Percentiles rank a stretch among this genome's conserved stretches.
These are phyloP conservation scores for Esperia sulphurella DNA, from an alignment of 2,888 invertebrate genomes.

Conservation along the genomic window DNA sequence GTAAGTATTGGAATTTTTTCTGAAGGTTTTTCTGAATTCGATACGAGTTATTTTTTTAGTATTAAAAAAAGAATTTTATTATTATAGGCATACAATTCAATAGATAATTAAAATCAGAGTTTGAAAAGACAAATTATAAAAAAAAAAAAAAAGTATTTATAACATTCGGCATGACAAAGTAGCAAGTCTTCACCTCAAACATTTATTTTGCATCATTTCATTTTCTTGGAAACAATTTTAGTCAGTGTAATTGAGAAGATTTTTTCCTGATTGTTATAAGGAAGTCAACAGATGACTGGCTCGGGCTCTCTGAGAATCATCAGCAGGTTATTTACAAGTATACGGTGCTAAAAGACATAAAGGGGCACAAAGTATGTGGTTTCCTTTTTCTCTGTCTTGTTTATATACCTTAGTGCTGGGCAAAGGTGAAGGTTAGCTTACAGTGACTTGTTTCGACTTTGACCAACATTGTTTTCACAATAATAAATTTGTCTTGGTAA, in stretches of 20 bases:
- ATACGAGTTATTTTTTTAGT: no score
- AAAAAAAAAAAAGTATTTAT: no score
- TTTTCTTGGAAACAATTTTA: conserved; percentile 45
- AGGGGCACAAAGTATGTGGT: background rate
- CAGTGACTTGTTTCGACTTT: background rate
- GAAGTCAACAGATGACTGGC: conserved; percentile 43
- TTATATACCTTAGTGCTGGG: background rate
- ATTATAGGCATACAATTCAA: no score
- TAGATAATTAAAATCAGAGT: no score
- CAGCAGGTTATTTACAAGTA: conserved; percentile 6
- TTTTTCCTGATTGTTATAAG: conserved; percentile 47
- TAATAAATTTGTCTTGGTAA: no score
- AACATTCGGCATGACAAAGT: no score
- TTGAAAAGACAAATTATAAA: no score
- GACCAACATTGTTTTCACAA: background rate
- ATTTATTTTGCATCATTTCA: background rate
- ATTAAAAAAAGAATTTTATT: no score
- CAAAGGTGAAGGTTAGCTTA: background rate
- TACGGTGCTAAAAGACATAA: background rate
- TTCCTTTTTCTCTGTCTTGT: background rate
- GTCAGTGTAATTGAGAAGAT: conserved; percentile 39
- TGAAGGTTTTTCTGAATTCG: no score
- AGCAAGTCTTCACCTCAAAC: no score
- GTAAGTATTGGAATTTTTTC: no score
- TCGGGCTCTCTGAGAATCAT: conserved; percentile 30